Evolutionary conservation across 2,113 vertebrate genomes (phyloP).

Genomic region (Eulemur rufifrons): DNA sequence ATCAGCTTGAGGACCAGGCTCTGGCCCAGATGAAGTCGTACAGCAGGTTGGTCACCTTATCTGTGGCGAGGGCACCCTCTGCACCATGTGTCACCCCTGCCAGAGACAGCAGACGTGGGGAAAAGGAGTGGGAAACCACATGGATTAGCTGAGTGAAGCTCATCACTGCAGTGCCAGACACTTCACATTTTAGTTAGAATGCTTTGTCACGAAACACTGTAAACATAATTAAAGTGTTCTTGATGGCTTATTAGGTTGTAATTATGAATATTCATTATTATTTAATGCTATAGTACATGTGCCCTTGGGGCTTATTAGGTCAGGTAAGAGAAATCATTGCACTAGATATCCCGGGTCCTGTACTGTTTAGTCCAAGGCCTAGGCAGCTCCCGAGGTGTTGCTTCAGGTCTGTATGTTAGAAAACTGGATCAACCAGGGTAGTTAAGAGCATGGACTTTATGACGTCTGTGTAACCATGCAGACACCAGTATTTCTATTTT

Average conservation of each 20-base stretch:
- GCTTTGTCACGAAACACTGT: background rate
- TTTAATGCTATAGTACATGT: background rate
- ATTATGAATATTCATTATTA: background rate
- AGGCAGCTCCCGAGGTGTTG: background rate
- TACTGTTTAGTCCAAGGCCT: background rate
- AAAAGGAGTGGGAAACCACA: background rate
- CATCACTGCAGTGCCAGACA: background rate
- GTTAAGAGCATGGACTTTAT: too few species aligned
- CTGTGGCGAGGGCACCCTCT: background rate
- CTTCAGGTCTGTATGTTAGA: background rate
- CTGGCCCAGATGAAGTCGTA: slow-evolving; percentile 89
- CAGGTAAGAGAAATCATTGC: background rate
- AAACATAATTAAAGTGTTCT: background rate
- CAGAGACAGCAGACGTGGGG: background rate
- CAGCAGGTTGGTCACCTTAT: slow-evolving; percentile 85
- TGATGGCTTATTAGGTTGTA: background rate
- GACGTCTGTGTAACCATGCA: background rate
- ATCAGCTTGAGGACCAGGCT: slow-evolving; percentile 92
- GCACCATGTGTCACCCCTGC: background rate
- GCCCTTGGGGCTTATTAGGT: background rate
- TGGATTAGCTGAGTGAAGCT: background rate
- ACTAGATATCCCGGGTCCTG: background rate
- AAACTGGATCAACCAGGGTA: background rate
- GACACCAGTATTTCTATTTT: background rate
- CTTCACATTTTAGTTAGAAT: background rate